These are phyloP conservation scores for Lutjanus campechanus DNA, from an alignment of 2,797 vertebrate species.

Conservation along the genomic window DNA sequence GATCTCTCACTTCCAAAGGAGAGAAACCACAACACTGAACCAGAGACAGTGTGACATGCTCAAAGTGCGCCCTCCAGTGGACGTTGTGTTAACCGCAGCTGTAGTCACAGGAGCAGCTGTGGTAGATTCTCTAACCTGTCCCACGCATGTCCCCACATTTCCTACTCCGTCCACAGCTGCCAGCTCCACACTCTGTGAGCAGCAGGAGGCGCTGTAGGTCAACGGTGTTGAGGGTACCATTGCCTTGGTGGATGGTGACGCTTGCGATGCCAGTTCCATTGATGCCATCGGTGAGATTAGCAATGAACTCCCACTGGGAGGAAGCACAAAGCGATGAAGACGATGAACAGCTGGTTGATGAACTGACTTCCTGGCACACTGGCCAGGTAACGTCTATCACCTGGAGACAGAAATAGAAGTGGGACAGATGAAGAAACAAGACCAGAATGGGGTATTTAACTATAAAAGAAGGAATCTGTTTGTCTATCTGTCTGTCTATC, in stretches of 20 bases:
- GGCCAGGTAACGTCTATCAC: slow-evolving; percentile 71
- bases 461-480: too few species aligned
- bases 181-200: slow-evolving; percentile 71
- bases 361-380: slow-evolving; percentile 55
- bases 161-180: slow-evolving; percentile 73
- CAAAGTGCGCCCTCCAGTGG: slow-evolving; percentile 36
- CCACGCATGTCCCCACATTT: slow-evolving; percentile 75
- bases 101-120: background rate
- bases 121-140: slow-evolving; percentile 27
- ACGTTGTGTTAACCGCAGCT: slow-evolving; percentile 10
- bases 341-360: slow-evolving; percentile 50
- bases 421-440: background rate
- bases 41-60: slow-evolving; percentile 33
- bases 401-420: slow-evolving; percentile 45
- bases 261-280: slow-evolving; percentile 75
- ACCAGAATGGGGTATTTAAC: too few species aligned
- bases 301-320: slow-evolving; percentile 69
- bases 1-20: slow-evolving; percentile 19
- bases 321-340: slow-evolving; percentile 62
- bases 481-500: too few species aligned
- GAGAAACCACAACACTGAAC: slow-evolving; percentile 22
- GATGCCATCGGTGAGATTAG: slow-evolving; percentile 74
- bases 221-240: slow-evolving; percentile 70
- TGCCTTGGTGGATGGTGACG: slow-evolving; percentile 62
- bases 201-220: slow-evolving; percentile 80